Percentiles rank a stretch among this genome's conserved stretches.
These are phyloP conservation scores for Characodon lateralis DNA, from an alignment of 2,797 vertebrate species.

Conservation along the genomic window DNA sequence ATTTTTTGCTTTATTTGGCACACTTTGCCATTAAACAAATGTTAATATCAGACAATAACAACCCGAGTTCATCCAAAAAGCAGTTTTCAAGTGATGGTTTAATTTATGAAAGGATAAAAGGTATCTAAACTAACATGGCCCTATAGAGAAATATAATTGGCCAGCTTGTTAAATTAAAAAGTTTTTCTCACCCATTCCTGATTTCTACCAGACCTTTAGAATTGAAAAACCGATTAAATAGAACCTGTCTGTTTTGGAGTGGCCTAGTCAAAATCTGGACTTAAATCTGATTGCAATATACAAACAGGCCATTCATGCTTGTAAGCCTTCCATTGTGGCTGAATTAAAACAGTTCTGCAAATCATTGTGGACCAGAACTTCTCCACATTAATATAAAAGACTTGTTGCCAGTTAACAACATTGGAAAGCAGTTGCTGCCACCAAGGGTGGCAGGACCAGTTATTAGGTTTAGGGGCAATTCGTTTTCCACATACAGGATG, in stretches of 20 bases:
- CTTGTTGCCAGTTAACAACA: neutral
- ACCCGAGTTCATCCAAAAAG: neutral
- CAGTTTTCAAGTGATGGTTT: too few species aligned
- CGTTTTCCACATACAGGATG: neutral
- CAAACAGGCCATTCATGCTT: too few species aligned
- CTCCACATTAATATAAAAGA: neutral
- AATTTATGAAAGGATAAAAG: neutral
- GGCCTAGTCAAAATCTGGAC: neutral
- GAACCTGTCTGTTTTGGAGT: too few species aligned
- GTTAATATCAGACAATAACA: neutral
- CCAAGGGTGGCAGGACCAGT: neutral
- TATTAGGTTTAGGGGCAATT: neutral
- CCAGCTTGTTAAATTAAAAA: too few species aligned
- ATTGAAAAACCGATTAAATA: too few species aligned
- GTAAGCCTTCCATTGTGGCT: neutral
- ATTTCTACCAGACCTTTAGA: too few species aligned
- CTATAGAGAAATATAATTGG: too few species aligned
- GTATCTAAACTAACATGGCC: too few species aligned
- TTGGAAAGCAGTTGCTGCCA: neutral
- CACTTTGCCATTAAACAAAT: neutral
- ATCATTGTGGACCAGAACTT: neutral
- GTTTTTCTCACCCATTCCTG: too few species aligned
- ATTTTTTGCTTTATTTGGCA: neutral
- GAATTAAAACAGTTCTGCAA: neutral
- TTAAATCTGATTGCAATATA: neutral